Conservation (phyloP, 2,113 vertebrate species). For the Paralichthys olivaceus region DNA sequence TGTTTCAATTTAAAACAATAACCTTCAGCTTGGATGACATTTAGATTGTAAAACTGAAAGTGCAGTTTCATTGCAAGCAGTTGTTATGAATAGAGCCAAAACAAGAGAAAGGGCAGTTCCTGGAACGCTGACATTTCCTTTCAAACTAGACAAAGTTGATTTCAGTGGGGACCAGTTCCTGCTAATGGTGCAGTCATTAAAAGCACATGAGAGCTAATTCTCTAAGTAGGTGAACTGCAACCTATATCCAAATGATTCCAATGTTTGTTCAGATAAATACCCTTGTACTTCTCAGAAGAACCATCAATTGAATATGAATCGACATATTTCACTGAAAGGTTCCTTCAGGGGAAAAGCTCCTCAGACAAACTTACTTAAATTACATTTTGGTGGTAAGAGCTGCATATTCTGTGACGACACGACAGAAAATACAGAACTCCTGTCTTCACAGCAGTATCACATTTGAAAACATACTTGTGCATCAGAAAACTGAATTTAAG, state of each 20-base stretch:
- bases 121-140: conserved; percentile 46
- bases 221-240: too few species aligned
- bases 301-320: too few species aligned
- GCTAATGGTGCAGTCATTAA: conserved; percentile 8
- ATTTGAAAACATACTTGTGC: too few species aligned
- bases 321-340: too few species aligned
- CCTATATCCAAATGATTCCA: background rate
- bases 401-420: too few species aligned
- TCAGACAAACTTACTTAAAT: too few species aligned
- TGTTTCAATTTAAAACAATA: conserved; percentile 33
- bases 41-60: conserved; percentile 47
- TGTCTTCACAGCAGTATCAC: too few species aligned
- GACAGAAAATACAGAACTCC: too few species aligned
- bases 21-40: conserved; percentile 51
- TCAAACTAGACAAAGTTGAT: conserved; percentile 33
- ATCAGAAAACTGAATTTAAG: too few species aligned
- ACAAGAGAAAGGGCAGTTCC: conserved; percentile 41
- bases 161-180: background rate
- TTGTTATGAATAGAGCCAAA: conserved; percentile 42
- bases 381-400: too few species aligned
- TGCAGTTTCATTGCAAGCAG: conserved; percentile 46
- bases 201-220: background rate
- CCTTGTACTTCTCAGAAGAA: too few species aligned
- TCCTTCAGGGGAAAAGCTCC: too few species aligned
- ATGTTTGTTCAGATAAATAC: background rate